Base-by-base conservation (phyloP, 2,113 vertebrate genomes). In the Hyla sarda region DNA sequence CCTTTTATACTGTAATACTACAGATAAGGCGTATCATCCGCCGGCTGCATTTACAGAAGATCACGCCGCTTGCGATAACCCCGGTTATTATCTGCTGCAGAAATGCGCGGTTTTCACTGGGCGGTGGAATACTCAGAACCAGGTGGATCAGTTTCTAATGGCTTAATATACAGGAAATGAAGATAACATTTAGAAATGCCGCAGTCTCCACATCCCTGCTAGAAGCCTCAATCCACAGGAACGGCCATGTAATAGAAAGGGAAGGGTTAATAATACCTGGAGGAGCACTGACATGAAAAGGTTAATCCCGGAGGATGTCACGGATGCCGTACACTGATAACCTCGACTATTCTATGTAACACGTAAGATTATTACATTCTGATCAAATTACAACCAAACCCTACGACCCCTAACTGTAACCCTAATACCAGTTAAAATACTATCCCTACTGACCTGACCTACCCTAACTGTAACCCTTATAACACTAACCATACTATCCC, bases 21-120 rank as follows among this genome's bases (percentile, higher is more conserved):
- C 0, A 90, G 90, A 90, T 90, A 90, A 91, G 90, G 88, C 82
- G 78, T 89, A 89, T 77, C 88, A 89, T 0, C 0, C 88, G 21
- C 82, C 90, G 87, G 79, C 85, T 28, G 48, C 69, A 69, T 88
- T 78, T 82, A 80, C 10, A 6, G 72, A 58, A 0, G 83, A 45
- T 75, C 7, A 23, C 75, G 76, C 76, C 71, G 52, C n/a, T 9
- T 13, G 11, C 25, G 74, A 85, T 85, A 85, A 78, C 83, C 74
- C 32, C n/a, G 74, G 32, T 52, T 37, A 47, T 85, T 85, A 77
- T 85, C 83, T 62, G 48, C 48, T 6, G 65, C 48, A 69, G 62
- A 50, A 71, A 52, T 45, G 25, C 37, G 10, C 23, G 16, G 25
- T 58, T 58, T 79, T 34, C 78, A 45, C 23, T 12, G 34, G 78